phyloP scores from a whole-genome alignment of 2,113 vertebrate species.

The Pterophyllum scalare region DNA sequence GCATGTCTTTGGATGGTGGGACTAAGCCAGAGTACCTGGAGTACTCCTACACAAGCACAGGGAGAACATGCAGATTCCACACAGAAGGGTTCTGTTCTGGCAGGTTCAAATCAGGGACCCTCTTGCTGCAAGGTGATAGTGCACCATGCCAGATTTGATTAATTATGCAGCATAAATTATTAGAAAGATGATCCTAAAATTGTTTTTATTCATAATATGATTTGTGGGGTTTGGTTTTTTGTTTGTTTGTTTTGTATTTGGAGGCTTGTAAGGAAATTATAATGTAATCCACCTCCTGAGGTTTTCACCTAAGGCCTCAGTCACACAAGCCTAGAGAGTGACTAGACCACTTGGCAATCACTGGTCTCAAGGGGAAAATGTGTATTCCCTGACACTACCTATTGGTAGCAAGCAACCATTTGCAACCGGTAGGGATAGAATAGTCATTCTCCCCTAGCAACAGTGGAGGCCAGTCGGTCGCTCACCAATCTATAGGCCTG shows the following conservation, averaged over 20 bases:
- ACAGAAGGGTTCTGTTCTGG: too few species aligned
- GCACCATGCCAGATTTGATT: too few species aligned
- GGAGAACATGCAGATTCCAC: too few species aligned
- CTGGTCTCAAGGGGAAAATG: too few species aligned
- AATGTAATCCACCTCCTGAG: not conserved
- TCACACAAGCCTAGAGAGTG: not conserved
- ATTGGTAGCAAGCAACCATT: too few species aligned
- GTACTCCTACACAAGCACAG: too few species aligned
- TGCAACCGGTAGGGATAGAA: not conserved
- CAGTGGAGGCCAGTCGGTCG: not conserved
- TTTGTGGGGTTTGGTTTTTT: rapidly evolving
- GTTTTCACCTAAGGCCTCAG: not conserved
- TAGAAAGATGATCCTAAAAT: not conserved
- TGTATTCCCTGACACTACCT: too few species aligned
- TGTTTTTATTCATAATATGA: not conserved
- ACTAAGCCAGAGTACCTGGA: not conserved
- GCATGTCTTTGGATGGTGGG: too few species aligned
- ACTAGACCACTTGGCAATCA: too few species aligned
- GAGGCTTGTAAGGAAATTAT: not conserved
- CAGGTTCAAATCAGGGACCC: too few species aligned
- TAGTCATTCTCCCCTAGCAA: not conserved
- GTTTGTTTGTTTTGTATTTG: not conserved
- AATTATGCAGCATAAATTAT: not conserved
- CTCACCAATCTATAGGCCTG: not conserved
- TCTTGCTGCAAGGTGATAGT: too few species aligned